phyloP scores from a whole-genome alignment of 53 echinoderm and acorn worm species.

The Crossaster papposus region DNA sequence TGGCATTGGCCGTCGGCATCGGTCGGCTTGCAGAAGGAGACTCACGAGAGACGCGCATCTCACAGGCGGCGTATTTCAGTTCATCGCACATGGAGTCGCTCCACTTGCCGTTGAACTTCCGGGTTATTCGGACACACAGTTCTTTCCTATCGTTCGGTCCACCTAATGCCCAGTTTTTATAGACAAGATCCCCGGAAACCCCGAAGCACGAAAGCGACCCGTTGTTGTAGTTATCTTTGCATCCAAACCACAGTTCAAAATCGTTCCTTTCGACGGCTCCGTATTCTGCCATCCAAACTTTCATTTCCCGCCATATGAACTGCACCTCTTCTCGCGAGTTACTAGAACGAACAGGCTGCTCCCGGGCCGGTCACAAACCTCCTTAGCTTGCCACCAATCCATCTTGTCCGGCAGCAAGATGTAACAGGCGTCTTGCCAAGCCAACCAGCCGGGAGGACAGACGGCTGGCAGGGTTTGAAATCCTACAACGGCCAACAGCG shows the following conservation, averaged over 20 bases:
- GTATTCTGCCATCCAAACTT: neutral
- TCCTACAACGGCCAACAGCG: neutral
- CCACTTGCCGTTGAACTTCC: neutral
- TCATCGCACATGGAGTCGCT: neutral
- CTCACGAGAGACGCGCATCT: conserved; percentile 1
- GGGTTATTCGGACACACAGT: neutral
- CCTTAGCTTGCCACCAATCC: conserved; percentile 2
- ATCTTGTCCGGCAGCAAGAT: conserved; percentile 7
- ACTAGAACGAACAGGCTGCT: neutral
- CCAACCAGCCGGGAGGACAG: neutral
- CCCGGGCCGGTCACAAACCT: conserved; percentile 13
- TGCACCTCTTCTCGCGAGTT: conserved; percentile 4
- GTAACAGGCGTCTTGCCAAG: neutral
- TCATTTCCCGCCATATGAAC: conserved; percentile 33
- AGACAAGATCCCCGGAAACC: neutral
- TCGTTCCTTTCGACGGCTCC: neutral
- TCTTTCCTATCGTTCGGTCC: neutral
- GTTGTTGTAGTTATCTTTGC: neutral
- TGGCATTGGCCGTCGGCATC: neutral
- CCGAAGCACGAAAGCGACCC: neutral
- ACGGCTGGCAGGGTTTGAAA: neutral
- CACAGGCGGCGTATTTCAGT: neutral
- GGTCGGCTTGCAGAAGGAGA: neutral
- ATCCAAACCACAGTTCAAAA: conserved; percentile 6
- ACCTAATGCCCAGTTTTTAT: neutral